Percentiles rank a stretch among this genome's conserved stretches.
These are phyloP conservation scores for Allobates femoralis DNA, from an alignment of 2,797 vertebrate genomes.

Conservation along the genomic window DNA sequence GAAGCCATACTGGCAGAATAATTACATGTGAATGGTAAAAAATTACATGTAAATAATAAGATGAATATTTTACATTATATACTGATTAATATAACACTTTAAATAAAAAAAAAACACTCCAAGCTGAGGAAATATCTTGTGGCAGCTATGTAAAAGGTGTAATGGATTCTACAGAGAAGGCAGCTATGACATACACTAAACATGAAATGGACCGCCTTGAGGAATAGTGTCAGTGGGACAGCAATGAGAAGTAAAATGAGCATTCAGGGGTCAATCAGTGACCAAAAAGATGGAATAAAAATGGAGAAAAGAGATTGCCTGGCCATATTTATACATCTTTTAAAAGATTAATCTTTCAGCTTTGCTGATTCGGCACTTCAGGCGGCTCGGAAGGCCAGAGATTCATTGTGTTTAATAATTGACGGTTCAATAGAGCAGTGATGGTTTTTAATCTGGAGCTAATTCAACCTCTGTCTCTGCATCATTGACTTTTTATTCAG, in stretches of 20 bases:
- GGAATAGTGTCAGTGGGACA: constrained; percentile 28
- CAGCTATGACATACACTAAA: neutral
- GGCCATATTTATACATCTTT: constrained; percentile 58
- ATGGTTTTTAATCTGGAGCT: constrained; percentile 62
- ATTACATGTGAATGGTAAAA: too few relatives aligned
- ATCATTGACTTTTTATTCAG: constrained; percentile 39
- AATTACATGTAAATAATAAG: neutral
- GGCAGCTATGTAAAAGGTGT: constrained; percentile 28
- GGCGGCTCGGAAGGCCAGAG: constrained; percentile 48
- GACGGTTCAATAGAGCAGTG: constrained; percentile 62
- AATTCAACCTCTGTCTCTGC: constrained; percentile 57
- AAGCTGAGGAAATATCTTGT: neutral
- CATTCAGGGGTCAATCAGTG: constrained; percentile 50
- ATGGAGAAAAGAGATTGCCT: constrained; percentile 33
- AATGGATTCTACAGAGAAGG: constrained; percentile 1
- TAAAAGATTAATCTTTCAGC: constrained; percentile 59
- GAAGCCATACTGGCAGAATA: too few relatives aligned
- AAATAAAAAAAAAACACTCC: neutral
- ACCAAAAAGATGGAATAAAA: constrained; percentile 34
- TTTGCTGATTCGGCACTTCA: constrained; percentile 58
- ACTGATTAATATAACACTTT: neutral
- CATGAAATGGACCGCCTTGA: constrained; percentile 26
- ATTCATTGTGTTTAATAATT: constrained; percentile 63
- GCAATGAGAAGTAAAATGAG: constrained; percentile 22
- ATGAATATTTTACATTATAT: neutral